phyloP scores from a whole-genome alignment of 2,797 vertebrate genomes.

The Rhinoraja longicauda region DNA sequence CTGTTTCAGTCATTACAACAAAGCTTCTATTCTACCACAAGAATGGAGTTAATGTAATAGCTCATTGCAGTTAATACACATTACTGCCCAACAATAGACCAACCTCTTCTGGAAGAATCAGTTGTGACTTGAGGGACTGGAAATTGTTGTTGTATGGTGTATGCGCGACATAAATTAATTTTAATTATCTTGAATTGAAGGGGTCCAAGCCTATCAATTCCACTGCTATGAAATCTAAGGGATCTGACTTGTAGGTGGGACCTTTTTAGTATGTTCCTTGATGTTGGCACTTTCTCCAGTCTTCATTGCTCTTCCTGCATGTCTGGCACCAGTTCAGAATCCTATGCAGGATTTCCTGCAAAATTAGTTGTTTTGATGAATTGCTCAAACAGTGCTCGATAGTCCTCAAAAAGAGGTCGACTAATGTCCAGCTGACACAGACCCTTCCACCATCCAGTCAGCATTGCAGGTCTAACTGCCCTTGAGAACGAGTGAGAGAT shows the following conservation, averaged over 20 bases:
- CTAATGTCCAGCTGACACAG: background rate
- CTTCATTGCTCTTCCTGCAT: too few relatives aligned
- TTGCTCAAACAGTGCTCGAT: background rate
- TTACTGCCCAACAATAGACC: background rate
- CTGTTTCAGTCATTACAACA: slow-evolving; percentile 14
- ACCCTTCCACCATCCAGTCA: background rate
- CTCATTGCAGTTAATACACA: background rate
- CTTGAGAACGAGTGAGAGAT: background rate
- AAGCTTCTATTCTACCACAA: background rate
- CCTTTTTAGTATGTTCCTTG: too few relatives aligned
- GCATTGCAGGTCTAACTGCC: background rate
- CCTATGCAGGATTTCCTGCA: background rate
- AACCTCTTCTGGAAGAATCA: background rate
- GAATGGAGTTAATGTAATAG: too few relatives aligned
- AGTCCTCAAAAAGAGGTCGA: background rate
- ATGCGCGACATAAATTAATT: too few relatives aligned
- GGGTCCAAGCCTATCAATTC: too few relatives aligned
- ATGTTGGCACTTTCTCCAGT: too few relatives aligned
- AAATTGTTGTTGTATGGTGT: too few relatives aligned
- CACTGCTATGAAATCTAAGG: too few relatives aligned
- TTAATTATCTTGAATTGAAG: too few relatives aligned
- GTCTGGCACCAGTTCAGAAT: background rate
- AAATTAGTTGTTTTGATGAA: background rate
- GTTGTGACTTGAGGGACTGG: background rate
- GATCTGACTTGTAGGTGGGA: too few relatives aligned